Base-by-base conservation (phyloP, 2,113 vertebrate species). In the Neotoma lepida region DNA sequence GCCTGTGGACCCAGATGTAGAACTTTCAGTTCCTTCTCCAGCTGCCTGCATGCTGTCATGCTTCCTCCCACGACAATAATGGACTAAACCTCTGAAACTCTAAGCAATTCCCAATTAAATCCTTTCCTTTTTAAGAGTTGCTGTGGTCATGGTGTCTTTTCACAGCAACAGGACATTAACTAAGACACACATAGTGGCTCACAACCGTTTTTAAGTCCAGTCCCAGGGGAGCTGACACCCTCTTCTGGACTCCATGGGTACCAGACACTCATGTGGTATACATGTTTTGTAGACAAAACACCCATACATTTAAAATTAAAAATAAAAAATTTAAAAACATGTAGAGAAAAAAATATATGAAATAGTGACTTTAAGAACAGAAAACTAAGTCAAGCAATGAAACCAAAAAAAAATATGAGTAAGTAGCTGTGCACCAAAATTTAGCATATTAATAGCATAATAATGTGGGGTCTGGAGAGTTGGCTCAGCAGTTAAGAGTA, bases 351-450 rank as follows among this genome's bases (percentile, higher is more conserved):
- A 73, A 80, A 56, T 56, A 66, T 33, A 73, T 30, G 89, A 77
- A 73, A 87, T 89, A 54, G 44, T 63, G 88, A 95, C 54, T 86
- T 85, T 70, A 87, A 90, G 64, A 95, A 92, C 14, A 86, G n/a
- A 85, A 92, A 90, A 71, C 82, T 44, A 86, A 89, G 41, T 91
- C 78, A 82, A 64, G 92, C 61, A 74, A 78, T 68, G 30, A n/a
- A 93, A 91, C 26, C 51, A 86, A 70, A 84, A 80, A 92, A 85
- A 51, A 46, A 51, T 13, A 51, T 87, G 33, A 92, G 39, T 51
- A 26, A 90, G 24, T 49, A 44, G 28, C 14, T 77, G 4, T 77
- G 24, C 22, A 89, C 61, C 87, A 93, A 96, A 90, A 90, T 51
- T 64, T 41, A 92, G 66, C 51, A 85, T 82, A 64, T 2, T 64